Percentiles rank a stretch among this genome's conserved stretches.
Conservation (phyloP, 2,888 invertebrate species). For the Ferrisia virgata region DNA sequence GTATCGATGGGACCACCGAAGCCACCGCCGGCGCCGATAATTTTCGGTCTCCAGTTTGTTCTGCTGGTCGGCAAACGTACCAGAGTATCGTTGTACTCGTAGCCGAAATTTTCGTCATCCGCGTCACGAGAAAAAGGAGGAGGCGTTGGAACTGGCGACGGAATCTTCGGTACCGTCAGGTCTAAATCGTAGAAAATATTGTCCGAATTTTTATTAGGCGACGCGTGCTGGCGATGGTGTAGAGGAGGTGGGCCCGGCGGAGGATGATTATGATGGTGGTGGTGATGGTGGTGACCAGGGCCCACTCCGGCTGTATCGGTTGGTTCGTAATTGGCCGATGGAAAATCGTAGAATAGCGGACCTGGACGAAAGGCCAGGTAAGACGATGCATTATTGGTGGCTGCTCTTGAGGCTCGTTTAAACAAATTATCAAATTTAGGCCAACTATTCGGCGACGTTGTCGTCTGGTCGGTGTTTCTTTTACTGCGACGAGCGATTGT, state of each 20-base stretch:
- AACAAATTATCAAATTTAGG: background rate
- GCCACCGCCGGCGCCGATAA: no score
- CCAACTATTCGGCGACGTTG: no score
- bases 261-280: background rate
- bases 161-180: background rate
- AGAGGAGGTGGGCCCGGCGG: no score
- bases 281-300: background rate
- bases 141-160: conserved; percentile 36
- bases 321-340: background rate
- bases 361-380: background rate
- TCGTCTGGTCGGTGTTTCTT: background rate
- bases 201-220: background rate
- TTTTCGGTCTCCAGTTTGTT: conserved; percentile 52
- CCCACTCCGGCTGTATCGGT: background rate
- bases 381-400: background rate
- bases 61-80: conserved; percentile 3
- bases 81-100: conserved; percentile 43
- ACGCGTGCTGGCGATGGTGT: background rate
- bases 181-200: conserved; percentile 33
- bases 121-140: conserved; percentile 43
- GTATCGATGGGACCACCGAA: conserved; percentile 35
- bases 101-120: background rate
- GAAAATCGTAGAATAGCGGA: background rate
- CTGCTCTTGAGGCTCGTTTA: background rate
- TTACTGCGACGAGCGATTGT: conserved; percentile 39